These are phyloP conservation scores for Gymnoscelis rufifasciata DNA, from an alignment of 2,888 invertebrate genomes.

Conservation along the genomic window DNA sequence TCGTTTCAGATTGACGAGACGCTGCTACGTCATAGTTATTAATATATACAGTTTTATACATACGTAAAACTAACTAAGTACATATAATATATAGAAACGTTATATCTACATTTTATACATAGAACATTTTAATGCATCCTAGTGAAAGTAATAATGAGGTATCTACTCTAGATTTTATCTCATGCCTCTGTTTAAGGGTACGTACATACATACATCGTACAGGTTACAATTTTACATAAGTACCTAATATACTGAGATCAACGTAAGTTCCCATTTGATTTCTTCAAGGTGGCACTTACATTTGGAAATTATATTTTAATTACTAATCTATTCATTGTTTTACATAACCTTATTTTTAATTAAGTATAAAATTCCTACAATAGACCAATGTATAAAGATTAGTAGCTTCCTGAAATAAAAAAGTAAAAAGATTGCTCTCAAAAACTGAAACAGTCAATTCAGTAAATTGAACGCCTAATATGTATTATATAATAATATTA, in stretches of 20 bases:
- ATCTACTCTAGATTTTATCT: slow-evolving; percentile 1
- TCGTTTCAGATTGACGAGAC: slow-evolving; percentile 68
- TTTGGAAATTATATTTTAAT: no score
- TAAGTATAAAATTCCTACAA: neutral
- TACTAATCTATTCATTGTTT: no score
- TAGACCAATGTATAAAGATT: neutral
- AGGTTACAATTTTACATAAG: no score
- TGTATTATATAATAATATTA: no score
- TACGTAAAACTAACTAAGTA: no score
- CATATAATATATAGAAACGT: no score
- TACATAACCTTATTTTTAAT: neutral
- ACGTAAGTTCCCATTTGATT: no score
- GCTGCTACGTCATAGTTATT: slow-evolving; percentile 41
- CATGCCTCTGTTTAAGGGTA: neutral
- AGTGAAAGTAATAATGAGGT: neutral
- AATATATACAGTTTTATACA: slow-evolving; percentile 27
- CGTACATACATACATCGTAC: no score
- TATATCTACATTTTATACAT: no score
- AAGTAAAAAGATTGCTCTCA: neutral
- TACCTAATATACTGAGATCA: no score
- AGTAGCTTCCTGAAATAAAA: neutral
- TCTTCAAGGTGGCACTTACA: no score
- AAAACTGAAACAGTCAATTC: neutral
- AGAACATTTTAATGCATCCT: neutral
- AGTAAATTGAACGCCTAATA: no score